These are phyloP conservation scores for Sarcophaga peregrina DNA, from an alignment of 1,140 invertebrate genomes.

Conservation along the genomic window DNA sequence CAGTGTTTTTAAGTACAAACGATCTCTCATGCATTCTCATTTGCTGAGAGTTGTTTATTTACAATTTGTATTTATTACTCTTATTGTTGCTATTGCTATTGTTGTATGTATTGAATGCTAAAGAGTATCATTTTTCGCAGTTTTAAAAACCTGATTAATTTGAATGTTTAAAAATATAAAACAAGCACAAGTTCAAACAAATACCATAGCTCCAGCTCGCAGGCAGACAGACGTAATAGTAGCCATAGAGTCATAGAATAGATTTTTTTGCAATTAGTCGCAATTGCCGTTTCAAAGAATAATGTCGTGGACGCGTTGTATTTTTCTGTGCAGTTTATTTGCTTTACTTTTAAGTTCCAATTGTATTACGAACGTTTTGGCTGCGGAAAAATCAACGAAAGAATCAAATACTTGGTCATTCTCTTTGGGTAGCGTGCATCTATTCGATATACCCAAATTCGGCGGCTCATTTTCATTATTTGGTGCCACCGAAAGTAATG, in stretches of 20 bases:
- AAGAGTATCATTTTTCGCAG: not conserved
- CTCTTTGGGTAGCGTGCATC: constrained; percentile 49
- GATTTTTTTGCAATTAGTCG: constrained; percentile 42
- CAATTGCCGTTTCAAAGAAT: not conserved
- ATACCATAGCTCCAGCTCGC: too few species aligned
- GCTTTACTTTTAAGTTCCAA: not conserved
- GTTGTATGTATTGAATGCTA: not conserved
- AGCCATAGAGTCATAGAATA: not conserved
- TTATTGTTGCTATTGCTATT: not conserved
- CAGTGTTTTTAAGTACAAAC: not conserved
- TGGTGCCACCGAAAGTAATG: not conserved
- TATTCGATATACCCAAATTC: constrained; percentile 54
- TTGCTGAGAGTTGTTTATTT: not conserved
- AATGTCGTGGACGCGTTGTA: not conserved
- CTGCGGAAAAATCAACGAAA: not conserved
- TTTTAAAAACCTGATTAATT: constrained; percentile 15
- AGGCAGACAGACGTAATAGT: too few species aligned
- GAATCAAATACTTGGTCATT: constrained; percentile 45
- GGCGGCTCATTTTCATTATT: constrained; percentile 9
- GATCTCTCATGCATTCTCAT: not conserved
- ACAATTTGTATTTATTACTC: not conserved
- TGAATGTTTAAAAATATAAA: not conserved
- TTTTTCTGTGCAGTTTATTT: not conserved
- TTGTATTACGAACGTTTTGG: not conserved
- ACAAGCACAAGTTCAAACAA: too few species aligned